These are phyloP conservation scores for Montipora sp. DNA, from an alignment of 64 coral and sea anemone genomes.

Conservation along the genomic window DNA sequence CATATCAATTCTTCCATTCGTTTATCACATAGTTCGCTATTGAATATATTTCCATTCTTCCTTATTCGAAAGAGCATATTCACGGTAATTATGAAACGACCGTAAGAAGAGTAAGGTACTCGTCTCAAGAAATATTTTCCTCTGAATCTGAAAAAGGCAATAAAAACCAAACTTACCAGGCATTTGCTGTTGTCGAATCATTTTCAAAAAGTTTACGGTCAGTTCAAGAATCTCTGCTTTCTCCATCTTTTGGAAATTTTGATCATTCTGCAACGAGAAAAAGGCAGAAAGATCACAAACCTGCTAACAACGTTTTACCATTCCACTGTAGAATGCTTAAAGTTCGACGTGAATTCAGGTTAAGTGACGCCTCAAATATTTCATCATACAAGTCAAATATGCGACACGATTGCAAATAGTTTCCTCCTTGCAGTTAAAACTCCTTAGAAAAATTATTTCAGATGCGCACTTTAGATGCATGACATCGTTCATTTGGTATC, in stretches of 20 bases:
- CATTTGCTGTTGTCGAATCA: conserved; percentile 39
- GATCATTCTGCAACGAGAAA: conserved; percentile 67
- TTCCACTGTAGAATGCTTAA: not conserved
- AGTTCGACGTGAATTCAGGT: not conserved
- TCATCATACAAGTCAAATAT: not conserved
- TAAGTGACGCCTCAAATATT: not conserved
- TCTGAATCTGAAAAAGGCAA: no score
- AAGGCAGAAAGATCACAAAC: not conserved
- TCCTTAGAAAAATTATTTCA: no score
- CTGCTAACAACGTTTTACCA: not conserved
- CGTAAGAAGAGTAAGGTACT: no score
- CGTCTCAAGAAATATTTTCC: no score
- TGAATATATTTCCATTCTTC: no score
- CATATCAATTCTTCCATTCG: no score
- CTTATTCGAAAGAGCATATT: no score
- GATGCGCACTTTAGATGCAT: no score
- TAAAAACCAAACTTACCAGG: not conserved
- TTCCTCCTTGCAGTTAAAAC: not conserved
- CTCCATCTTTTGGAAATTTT: conserved; percentile 90
- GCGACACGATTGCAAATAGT: not conserved
- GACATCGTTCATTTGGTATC: no score
- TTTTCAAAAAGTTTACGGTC: conserved; percentile 86
- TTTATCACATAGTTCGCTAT: no score
- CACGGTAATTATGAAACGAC: no score
- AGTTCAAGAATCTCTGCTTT: conserved; percentile 94